Base-by-base conservation (phyloP, 2,888 invertebrate species). In the Stenotaenia linearis region DNA sequence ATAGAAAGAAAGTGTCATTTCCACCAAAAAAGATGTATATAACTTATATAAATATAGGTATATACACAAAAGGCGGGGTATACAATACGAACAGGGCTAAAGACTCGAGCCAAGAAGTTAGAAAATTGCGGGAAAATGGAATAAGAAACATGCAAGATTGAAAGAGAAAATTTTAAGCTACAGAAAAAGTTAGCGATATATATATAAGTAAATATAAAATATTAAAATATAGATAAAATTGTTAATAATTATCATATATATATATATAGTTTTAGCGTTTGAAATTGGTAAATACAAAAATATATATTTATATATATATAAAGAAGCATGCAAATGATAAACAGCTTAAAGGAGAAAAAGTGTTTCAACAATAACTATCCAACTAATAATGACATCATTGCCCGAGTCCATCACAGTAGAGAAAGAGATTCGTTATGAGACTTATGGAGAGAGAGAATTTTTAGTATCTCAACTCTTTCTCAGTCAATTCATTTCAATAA, bases 61-160 rank as follows among this genome's bases (percentile, higher is more conserved):
- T 40, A 50, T 50, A 50, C 50, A 50, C 50, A 50, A 50, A 69
- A 69, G 69, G 69, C 69, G 69, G 25, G 69, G 69, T 69, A 69
- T 69, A 69, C 69, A 15, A 69, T 69, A 69, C 69, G 69, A 69
- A 69, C 69, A 69, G 69, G 69, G 69, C 69, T 69, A 69, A 69
- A 69, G 69, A 69, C 69, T 69, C 69, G 69, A 69, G 69, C 69
- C 69, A 69, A 69, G 69, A 69, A 69, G 69, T 69, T 50, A 25
- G 69, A 69, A 69, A 69, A 69, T 69, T 69, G 69, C 69, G 28
- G 69, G 69, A 69, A 69, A 69, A 69, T 69, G 69, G 69, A 69
- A 69, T 69, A 69, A 69, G 69, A 69, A 69, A 69, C 69, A 69
- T 69, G 69, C 69, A 69, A 69, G 69, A 69, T 69, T 69, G 69